A percentile compares a stretch with the other conserved stretches of the same genome.
Conservation (phyloP, 2,797 vertebrate species). For the Clamator glandarius region DNA sequence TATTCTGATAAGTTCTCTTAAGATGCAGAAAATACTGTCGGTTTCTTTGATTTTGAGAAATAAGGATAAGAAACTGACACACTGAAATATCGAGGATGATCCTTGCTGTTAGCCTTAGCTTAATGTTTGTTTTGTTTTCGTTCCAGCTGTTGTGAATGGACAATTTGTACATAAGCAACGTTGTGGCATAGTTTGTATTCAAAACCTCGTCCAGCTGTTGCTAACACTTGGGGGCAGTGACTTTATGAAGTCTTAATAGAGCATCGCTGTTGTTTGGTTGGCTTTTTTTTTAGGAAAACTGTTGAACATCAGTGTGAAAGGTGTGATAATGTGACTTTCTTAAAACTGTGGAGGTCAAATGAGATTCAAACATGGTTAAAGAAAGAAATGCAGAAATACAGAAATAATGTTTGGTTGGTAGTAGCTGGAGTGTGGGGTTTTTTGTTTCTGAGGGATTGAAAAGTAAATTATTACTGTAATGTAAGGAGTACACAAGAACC, state of each 20-base stretch:
- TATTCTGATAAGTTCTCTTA: not conserved
- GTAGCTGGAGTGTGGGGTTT: not conserved
- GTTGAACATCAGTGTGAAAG: not conserved
- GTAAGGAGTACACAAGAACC: not conserved
- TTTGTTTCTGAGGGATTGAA: not conserved
- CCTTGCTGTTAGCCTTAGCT: not conserved
- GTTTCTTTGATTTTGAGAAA: not conserved
- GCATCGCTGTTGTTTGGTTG: not conserved
- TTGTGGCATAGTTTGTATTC: not conserved
- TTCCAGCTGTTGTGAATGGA: not conserved
- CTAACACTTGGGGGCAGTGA: not conserved
- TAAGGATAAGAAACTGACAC: not conserved
- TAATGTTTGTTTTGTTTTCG: not conserved
- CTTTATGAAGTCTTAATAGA: not conserved
- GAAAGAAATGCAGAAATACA: not conserved
- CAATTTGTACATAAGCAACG: not conserved
- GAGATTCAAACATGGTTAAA: not conserved
- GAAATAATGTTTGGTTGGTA: not conserved
- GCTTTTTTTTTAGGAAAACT: not conserved
- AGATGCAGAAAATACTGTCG: not conserved
- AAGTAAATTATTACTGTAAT: not conserved
- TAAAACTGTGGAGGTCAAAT: not conserved
- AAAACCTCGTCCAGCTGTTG: not conserved
- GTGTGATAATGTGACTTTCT: not conserved
- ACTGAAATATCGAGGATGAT: not conserved